These are phyloP conservation scores for Caligus rogercresseyi DNA, from an alignment of 1,140 invertebrate species.

Conservation along the genomic window DNA sequence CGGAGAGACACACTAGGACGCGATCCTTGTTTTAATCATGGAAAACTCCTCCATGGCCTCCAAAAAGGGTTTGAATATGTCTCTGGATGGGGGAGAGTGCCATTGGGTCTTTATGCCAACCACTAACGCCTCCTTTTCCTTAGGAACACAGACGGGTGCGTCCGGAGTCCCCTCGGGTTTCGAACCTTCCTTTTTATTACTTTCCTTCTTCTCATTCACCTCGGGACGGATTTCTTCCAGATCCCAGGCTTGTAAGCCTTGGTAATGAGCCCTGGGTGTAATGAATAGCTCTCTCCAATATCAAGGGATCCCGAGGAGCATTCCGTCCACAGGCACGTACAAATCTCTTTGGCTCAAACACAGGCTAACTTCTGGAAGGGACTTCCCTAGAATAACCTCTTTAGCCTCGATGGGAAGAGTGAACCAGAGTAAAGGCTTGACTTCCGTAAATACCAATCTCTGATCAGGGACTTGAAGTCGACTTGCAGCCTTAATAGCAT, in stretches of 20 bases:
- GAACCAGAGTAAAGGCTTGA: slow-evolving; percentile 18
- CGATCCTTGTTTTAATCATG: slow-evolving; percentile 65
- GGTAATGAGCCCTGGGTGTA: neutral
- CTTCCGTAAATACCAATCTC: slow-evolving; percentile 15
- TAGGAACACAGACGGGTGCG: neutral
- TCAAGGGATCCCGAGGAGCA: neutral
- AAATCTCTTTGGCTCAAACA: neutral
- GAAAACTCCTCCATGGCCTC: slow-evolving; percentile 60
- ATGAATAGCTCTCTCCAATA: neutral
- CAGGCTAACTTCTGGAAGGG: neutral
- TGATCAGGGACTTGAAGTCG: slow-evolving; percentile 16
- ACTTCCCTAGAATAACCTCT: neutral
- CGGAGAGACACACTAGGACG: slow-evolving; percentile 64
- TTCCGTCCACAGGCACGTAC: neutral
- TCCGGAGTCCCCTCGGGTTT: neutral
- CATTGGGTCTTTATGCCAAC: slow-evolving; percentile 32
- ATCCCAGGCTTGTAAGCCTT: neutral
- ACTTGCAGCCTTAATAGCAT: neutral
- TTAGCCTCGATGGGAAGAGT: slow-evolving; percentile 17
- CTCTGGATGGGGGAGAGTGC: slow-evolving; percentile 51
- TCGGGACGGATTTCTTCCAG: neutral
- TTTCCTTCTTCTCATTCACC: neutral
- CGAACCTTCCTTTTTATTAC: neutral
- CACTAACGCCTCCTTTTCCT: slow-evolving; percentile 10
- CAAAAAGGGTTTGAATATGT: slow-evolving; percentile 50